Conservation (phyloP, 64 coral and sea anemone genomes). For the Porites lutea region DNA sequence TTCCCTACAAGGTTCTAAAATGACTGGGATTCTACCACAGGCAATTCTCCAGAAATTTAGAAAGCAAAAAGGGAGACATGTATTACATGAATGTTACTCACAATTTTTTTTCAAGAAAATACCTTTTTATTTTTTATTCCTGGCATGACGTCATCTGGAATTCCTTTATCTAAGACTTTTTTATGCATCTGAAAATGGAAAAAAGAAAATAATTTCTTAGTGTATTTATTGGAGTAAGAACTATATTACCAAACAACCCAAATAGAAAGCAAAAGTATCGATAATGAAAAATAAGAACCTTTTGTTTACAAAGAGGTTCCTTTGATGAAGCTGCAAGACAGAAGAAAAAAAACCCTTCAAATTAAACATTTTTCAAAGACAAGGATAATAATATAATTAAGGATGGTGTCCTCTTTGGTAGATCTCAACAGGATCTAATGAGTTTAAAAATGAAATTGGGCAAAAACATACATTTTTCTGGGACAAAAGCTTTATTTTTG, state of each 20-base stretch:
- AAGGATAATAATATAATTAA: background rate
- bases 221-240: background rate
- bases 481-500: background rate
- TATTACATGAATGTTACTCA: no score
- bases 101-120: background rate
- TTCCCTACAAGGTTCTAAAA: no score
- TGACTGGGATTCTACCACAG: no score
- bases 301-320: constrained; percentile 95
- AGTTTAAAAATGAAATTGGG: no score
- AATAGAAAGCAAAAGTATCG: background rate
- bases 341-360: background rate
- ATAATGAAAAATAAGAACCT: constrained; percentile 48
- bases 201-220: background rate
- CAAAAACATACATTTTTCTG: no score
- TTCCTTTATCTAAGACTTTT: constrained; percentile 99
- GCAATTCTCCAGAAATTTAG: no score
- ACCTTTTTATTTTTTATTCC: constrained; percentile 96
- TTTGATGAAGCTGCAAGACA: constrained; percentile 82
- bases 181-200: constrained; percentile 91
- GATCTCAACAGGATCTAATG: no score
- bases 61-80: no score
- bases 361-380: background rate
- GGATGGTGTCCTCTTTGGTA: no score
- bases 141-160: constrained; percentile 91
- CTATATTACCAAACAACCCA: background rate